Conservation (phyloP, 2,797 vertebrate genomes). For the Nyctalus aviator region DNA sequence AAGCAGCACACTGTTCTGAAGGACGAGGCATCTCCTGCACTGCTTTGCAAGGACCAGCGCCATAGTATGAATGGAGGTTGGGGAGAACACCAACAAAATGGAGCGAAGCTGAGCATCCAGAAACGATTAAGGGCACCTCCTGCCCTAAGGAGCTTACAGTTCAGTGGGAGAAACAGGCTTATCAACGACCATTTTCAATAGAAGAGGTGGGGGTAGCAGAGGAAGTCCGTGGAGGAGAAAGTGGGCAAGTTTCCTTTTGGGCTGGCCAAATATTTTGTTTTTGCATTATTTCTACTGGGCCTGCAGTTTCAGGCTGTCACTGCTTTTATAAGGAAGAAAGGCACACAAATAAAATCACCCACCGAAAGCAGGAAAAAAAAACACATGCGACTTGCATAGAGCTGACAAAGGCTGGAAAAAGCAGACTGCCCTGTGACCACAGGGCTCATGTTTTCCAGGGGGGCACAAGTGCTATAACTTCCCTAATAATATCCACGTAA, state of each 20-base stretch:
- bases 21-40: background rate
- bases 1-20: background rate
- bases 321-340: conserved; percentile 2
- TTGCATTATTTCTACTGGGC: background rate
- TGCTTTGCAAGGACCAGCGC: background rate
- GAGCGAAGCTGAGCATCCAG: background rate
- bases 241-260: background rate
- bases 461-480: conserved; percentile 47
- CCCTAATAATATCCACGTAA: conserved; percentile 74
- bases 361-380: background rate
- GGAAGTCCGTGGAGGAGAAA: background rate
- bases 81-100: background rate
- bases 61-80: background rate
- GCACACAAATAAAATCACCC: background rate
- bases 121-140: background rate
- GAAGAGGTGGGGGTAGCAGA: background rate
- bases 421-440: background rate
- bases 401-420: background rate
- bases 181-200: background rate
- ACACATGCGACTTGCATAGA: accelerated
- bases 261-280: background rate
- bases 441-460: conserved; percentile 21
- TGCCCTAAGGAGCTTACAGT: background rate
- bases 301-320: background rate
- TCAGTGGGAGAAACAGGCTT: background rate